Conservation (phyloP, 2,113 vertebrate species). For the Ranitomeya imitator region DNA sequence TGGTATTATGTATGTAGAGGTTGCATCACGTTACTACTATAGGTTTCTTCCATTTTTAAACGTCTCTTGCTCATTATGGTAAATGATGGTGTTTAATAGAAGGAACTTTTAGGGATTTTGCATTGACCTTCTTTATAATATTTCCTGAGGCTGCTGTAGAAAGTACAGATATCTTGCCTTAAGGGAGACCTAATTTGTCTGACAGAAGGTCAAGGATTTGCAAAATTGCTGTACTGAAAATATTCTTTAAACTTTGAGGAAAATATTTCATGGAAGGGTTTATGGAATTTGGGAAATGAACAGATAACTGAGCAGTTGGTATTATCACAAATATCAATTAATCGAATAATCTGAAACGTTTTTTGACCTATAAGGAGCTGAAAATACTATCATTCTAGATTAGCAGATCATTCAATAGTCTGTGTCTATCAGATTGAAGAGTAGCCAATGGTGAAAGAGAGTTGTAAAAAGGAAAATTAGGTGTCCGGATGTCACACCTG, state of each 20-base stretch:
- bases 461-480: no score
- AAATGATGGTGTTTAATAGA: background rate
- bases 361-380: no score
- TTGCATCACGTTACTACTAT: background rate
- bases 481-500: no score
- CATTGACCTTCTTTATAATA: background rate
- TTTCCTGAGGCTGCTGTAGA: conserved; percentile 15
- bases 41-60: background rate
- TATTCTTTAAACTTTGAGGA: background rate
- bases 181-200: conserved; percentile 23
- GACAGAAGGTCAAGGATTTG: conserved; percentile 15
- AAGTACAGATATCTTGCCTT: conserved; percentile 15
- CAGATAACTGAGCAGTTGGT: background rate
- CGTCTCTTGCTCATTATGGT: background rate
- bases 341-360: no score
- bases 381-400: no score
- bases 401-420: no score
- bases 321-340: no score
- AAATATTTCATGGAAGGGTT: background rate
- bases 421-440: no score
- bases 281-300: background rate
- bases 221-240: background rate
- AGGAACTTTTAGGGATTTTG: conserved; percentile 1
- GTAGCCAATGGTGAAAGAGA: no score
- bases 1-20: background rate